Percentiles rank a stretch among this genome's conserved stretches.
These are phyloP conservation scores for Arvicanthis niloticus DNA, from an alignment of 2,113 vertebrate species.

Conservation along the genomic window DNA sequence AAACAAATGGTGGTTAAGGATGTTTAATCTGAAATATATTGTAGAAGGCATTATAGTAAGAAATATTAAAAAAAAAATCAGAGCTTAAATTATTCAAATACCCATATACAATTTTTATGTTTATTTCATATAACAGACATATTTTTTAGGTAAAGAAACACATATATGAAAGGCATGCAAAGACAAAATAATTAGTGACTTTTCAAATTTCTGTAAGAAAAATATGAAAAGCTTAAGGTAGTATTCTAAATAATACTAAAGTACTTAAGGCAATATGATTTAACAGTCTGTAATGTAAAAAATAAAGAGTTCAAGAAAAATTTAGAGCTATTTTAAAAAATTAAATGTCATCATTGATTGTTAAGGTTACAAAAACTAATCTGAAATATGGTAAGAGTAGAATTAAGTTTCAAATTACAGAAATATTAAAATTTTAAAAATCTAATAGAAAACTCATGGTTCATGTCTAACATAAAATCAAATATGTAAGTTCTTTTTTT, in stretches of 20 bases:
- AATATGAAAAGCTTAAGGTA: neutral
- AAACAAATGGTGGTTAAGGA: neutral
- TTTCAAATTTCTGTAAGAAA: neutral
- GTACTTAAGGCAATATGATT: neutral
- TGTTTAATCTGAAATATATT: neutral
- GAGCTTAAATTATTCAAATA: neutral
- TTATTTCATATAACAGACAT: neutral
- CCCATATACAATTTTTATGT: neutral
- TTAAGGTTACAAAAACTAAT: neutral
- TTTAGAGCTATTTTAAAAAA: neutral
- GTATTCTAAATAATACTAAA: neutral
- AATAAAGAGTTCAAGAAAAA: neutral
- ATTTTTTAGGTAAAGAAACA: neutral
- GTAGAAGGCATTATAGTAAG: neutral
- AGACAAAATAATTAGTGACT: neutral
- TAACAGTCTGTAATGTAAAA: neutral
- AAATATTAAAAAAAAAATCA: neutral
- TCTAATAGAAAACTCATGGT: neutral
- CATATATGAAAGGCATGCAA: neutral
- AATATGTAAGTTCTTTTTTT: neutral
- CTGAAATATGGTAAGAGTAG: neutral
- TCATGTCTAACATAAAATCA: neutral
- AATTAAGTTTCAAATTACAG: neutral
- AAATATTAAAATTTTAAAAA: neutral
- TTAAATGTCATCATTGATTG: neutral